Conservation (phyloP, 2,113 vertebrate species). For the Bufo bufo region DNA sequence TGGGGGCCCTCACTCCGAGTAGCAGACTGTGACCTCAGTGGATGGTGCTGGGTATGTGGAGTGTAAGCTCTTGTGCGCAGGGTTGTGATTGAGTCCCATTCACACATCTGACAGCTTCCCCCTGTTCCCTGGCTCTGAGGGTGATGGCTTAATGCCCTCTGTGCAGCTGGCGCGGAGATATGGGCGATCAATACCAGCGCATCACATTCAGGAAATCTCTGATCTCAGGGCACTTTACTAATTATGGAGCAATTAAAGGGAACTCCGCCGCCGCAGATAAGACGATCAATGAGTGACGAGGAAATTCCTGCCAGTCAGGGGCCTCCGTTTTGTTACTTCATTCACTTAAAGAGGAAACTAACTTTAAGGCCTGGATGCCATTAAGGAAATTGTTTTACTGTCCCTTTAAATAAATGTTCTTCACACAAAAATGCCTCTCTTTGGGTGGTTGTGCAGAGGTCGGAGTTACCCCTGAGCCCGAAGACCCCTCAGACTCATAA, state of each 20-base stretch:
- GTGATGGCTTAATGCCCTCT: not conserved
- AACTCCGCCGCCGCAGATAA: not conserved
- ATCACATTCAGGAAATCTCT: slow-evolving; percentile 10
- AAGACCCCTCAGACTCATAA: too few species aligned
- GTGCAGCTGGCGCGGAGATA: not conserved
- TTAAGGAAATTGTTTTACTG: not conserved
- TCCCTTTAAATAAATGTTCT: too few species aligned
- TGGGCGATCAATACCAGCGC: slow-evolving; percentile 6
- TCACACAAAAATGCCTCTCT: too few species aligned
- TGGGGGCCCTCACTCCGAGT: too few species aligned
- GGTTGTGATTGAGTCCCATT: not conserved
- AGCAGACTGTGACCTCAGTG: too few species aligned
- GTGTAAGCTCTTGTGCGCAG: not conserved
- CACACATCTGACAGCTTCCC: not conserved
- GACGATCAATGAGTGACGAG: not conserved
- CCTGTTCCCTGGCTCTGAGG: not conserved
- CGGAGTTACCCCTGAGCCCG: too few species aligned
- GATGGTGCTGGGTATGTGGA: not conserved
- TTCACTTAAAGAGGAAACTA: too few species aligned
- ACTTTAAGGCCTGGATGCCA: not conserved
- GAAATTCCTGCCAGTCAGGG: not conserved
- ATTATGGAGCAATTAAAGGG: slow-evolving; percentile 20
- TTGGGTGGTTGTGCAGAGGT: too few species aligned
- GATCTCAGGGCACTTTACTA: slow-evolving; percentile 6
- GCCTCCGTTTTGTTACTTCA: too few species aligned